Conservation (phyloP, 2,888 invertebrate species). For the Torymus tubicola region DNA sequence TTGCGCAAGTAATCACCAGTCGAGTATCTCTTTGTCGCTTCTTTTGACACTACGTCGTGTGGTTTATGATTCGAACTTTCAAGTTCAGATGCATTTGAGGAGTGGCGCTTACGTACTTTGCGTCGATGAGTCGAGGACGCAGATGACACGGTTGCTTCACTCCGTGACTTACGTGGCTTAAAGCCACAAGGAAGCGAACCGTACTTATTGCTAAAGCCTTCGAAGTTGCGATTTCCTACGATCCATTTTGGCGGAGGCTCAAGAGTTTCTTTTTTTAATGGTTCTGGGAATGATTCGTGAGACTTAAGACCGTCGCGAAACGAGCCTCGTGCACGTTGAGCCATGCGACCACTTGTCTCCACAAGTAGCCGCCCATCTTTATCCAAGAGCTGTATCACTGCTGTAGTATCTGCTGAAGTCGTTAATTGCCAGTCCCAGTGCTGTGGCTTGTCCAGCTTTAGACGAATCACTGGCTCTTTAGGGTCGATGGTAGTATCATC, state of each 20-base stretch:
- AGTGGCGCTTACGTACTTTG: constrained; percentile 61
- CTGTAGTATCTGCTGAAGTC: constrained; percentile 68
- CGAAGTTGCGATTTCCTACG: constrained; percentile 66
- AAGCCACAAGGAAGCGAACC: constrained; percentile 62
- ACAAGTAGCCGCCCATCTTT: constrained; percentile 70
- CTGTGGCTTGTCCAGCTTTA: constrained; percentile 69
- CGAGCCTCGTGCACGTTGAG: constrained; percentile 71
- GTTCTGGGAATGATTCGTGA: constrained; percentile 65
- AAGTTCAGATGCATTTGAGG: constrained; percentile 56
- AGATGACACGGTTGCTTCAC: constrained; percentile 63
- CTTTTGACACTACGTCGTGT: background rate
- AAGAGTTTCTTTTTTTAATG: background rate
- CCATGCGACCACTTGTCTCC: constrained; percentile 70
- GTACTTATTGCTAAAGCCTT: constrained; percentile 70
- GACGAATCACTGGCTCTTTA: constrained; percentile 67
- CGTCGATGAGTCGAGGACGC: background rate
- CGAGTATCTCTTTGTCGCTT: constrained; percentile 64
- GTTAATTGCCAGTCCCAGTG: constrained; percentile 73
- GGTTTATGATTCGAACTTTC: constrained; percentile 9
- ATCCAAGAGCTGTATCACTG: constrained; percentile 70
- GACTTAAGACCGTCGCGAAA: constrained; percentile 67
- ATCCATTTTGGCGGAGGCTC: constrained; percentile 1
- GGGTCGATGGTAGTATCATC: constrained; percentile 51
- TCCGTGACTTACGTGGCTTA: constrained; percentile 68
- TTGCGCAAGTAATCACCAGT: constrained; percentile 69